Base-by-base conservation (phyloP, 2,113 vertebrate species). In the Ancistrus triradiatus region DNA sequence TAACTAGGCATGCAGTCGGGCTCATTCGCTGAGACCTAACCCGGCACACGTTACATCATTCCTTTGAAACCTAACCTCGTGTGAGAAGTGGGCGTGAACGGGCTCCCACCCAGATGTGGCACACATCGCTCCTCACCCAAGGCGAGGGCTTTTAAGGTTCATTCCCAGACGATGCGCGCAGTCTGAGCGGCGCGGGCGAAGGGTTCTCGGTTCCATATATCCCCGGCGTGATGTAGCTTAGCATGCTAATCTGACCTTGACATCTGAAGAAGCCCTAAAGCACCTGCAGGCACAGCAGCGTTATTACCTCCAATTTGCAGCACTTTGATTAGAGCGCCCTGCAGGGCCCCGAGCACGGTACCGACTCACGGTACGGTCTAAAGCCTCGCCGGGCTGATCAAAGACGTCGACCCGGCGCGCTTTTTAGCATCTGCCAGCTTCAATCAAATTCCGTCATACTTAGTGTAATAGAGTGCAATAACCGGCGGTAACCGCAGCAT, bases 241-340 rank as follows among this genome's bases (percentile, higher is more conserved):
- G 37, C 1, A 19, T 14, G 22, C 42, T 60, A 61, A 59, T 55
- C 24, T 14, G 13, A 31, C 10, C 46, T 21, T 13, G 61, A 27
- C 53, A 50, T 49, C 24, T 11, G 22, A 48, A n/a, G 31, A 24
- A 47, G 15, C 22, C 6, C 10, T 22, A 13, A 47, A 31, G 22
- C 38, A 56, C 51, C 63, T 25, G 51, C 40, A 25, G 6, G 46
- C 15, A 46, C 28, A 7, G 42, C 25, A 24, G 9, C 42, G 55
- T 61, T 5, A 49, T 66, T 55, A 49, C 33, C 42, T 60, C 24
- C 51, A 11, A 5, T 61, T 71, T 42, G 49, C 33, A 35, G 43
- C 31, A 18, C 18, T 53, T 43, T 55, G 49, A 61, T 74, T 65
- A 59, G 15, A 46, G 19, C 1, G 38, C 61, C 4, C 61, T 13